phyloP scores from a whole-genome alignment of 2,888 invertebrate genomes.

The Ernsta delagoae region DNA sequence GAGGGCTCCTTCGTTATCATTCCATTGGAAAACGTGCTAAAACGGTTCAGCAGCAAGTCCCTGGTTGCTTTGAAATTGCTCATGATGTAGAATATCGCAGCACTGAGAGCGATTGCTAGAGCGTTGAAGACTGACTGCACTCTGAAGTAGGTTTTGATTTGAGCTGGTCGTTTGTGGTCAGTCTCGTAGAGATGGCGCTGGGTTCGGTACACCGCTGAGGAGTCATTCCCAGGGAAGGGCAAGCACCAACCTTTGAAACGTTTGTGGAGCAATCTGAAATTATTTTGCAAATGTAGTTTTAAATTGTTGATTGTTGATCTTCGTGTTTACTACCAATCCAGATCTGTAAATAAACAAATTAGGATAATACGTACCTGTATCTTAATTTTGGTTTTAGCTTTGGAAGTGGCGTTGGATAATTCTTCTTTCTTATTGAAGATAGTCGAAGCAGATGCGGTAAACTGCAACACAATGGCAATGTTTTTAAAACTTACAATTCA shows the following conservation, averaged over 20 bases:
- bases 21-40: conserved; percentile 88
- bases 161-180: conserved; percentile 89
- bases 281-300: too few species aligned
- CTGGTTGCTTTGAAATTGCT: conserved; percentile 50
- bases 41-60: conserved; percentile 55
- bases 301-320: too few species aligned
- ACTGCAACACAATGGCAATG: conserved; percentile 47
- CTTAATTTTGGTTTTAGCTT: conserved; percentile 85
- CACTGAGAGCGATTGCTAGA: conserved; percentile 81
- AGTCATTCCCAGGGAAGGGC: conserved; percentile 94
- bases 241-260: conserved; percentile 85
- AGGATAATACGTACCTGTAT: conserved; percentile 67
- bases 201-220: conserved; percentile 91
- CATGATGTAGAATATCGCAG: conserved; percentile 67
- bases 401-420: conserved; percentile 88
- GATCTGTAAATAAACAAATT: too few species aligned
- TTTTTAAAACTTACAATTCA: too few species aligned
- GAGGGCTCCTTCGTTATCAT: conserved; percentile 87
- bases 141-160: conserved; percentile 90
- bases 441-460: conserved; percentile 79
- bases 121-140: conserved; percentile 72
- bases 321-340: too few species aligned
- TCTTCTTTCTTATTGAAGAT: conserved; percentile 85
- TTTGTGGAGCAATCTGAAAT: conserved; percentile 63
- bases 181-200: conserved; percentile 90